Evolutionary conservation across 2,113 vertebrate genomes (phyloP), one percentile per base, ranked within the genome.

Genomic region (Malurus elegans): DNA sequence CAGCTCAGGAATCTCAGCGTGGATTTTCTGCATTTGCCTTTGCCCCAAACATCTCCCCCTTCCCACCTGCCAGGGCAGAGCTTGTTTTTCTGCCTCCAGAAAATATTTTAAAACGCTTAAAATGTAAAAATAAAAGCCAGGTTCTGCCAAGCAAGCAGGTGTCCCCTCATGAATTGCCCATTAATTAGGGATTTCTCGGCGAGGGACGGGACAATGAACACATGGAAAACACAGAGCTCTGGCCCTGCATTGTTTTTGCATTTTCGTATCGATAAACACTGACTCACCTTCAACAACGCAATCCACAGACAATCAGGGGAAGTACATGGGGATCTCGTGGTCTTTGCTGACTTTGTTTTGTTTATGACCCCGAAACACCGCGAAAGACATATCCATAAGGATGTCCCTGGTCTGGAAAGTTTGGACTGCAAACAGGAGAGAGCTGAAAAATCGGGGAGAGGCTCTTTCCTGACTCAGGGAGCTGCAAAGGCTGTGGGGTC

Each of bases 181-280:
- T 93, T 54, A 38, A 38, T 34, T n/a, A 44, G 50, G 74, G 89
- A 31, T 73, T 82, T 92, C 28, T 14, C 50, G 61, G 92, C 26
- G 23, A 90, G 93, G 5, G 50, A 23, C 47, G 7, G 89, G 93
- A 93, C 91, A 95, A 90, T 19, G 91, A 48, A 34, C 95, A 91
- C 81, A 44, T 76, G 94, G 90, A 70, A 92, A 93, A 14, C 48
- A 13, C 32, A 60, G 12, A 0, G 26, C 58, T 40, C 94, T 85
- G 86, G 18, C 74, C 32, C 76, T 14, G 54, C 93, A 90, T 97
- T 96, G 95, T 96, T 96, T 31, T 94, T 31, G 65, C 1, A 34
- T 67, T 95, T 91, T 95, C 89, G 56, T 92, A 93, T 93, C 23
- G 53, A 91, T 75, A 96, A 96, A 95, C 94, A 90, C 90, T 96